A percentile compares a stretch with the other conserved stretches of the same genome.
Evolutionary conservation across 2,113 vertebrate species (phyloP).

Genomic region (Paramisgurnus dabryanus): DNA sequence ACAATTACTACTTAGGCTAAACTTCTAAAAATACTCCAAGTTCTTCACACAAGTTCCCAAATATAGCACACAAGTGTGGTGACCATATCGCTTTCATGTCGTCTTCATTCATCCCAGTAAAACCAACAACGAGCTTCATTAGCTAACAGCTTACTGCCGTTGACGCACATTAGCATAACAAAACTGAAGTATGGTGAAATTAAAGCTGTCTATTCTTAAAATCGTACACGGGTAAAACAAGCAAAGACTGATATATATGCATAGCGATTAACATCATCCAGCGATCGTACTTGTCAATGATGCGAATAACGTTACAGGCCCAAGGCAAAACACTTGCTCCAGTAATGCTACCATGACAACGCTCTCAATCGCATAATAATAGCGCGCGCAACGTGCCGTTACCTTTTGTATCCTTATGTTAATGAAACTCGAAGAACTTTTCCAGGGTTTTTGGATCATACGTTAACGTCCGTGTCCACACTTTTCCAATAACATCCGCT

Average conservation of each 20-base stretch:
- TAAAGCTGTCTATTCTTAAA: not conserved
- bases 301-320: not conserved
- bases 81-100: not conserved
- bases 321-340: not conserved
- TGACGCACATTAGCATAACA: not conserved
- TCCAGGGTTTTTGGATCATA: not conserved
- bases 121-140: not conserved
- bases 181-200: not conserved
- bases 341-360: not conserved
- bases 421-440: not conserved
- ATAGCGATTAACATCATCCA: not conserved
- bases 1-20: too few relatives aligned
- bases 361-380: not conserved
- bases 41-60: not conserved
- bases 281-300: not conserved
- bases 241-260: not conserved
- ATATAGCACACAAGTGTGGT: conserved; percentile 29
- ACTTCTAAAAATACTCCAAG: not conserved
- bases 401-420: not conserved
- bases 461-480: not conserved
- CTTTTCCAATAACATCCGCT: conserved; percentile 39
- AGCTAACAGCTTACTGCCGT: not conserved
- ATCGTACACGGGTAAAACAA: not conserved
- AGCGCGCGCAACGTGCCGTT: not conserved
- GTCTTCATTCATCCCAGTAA: not conserved